A percentile compares a stretch with the other conserved stretches of the same genome.
Evolutionary conservation across 2,113 vertebrate species (phyloP).

Genomic region (Plectropomus leopardus): DNA sequence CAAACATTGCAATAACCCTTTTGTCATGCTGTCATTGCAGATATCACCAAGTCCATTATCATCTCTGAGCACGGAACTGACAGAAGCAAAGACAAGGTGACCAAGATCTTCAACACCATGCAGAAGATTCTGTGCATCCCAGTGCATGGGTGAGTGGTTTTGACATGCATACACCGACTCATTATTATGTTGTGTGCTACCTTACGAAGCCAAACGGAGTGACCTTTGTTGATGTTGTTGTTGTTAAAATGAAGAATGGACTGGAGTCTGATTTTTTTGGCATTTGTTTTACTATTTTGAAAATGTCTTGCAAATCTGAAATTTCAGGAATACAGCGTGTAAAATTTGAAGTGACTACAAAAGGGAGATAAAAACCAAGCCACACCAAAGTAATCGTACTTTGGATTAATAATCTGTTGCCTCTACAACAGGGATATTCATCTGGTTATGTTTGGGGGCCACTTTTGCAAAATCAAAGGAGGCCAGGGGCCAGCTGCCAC

Average conservation of each 20-base stretch:
- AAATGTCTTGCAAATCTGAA: background rate
- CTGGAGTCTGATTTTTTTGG: background rate
- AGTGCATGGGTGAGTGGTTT: constrained; percentile 88
- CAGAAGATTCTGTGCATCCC: constrained; percentile 91
- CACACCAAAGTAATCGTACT: background rate
- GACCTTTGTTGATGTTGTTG: background rate
- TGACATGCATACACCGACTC: background rate
- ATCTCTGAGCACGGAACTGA: constrained; percentile 91
- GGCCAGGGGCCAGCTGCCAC: no score
- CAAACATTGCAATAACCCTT: background rate
- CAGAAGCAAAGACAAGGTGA: constrained; percentile 86
- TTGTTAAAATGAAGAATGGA: no score
- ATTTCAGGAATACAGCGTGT: background rate
- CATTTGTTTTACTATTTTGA: background rate
- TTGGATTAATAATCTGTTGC: background rate
- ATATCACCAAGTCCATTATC: constrained; percentile 92
- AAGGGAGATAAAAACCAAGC: background rate
- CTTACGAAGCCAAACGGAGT: no score
- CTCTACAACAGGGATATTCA: no score
- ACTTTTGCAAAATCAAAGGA: no score
- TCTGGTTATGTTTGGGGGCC: no score
- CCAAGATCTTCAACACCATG: constrained; percentile 91
- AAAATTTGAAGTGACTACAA: background rate
- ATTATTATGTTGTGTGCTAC: no score
- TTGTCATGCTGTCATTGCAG: constrained; percentile 72